phyloP scores from a whole-genome alignment of 1,140 invertebrate genomes.

The Drosophila miranda region DNA sequence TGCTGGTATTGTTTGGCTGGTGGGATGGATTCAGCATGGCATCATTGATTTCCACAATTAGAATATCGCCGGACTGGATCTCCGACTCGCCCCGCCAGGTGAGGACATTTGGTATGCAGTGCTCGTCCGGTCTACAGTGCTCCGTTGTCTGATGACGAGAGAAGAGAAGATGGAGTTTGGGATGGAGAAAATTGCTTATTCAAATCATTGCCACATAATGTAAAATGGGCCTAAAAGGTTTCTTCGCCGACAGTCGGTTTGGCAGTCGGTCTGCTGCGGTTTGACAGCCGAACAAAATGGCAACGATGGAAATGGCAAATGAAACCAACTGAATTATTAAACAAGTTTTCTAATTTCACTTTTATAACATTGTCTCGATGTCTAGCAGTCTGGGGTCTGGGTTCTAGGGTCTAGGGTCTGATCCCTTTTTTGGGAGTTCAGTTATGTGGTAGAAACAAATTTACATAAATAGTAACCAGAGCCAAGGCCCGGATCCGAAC shows the following conservation, averaged over 20 bases:
- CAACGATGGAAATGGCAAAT: conserved; percentile 15
- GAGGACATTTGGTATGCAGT: conserved; percentile 84
- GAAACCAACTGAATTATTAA: conserved; percentile 70
- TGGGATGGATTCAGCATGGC: conserved; percentile 82
- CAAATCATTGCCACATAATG: conserved; percentile 24
- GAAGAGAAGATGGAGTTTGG: background rate
- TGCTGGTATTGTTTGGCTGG: conserved; percentile 73
- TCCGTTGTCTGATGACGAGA: conserved; percentile 82
- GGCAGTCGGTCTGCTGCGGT: conserved; percentile 29
- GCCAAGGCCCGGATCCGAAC: conserved; percentile 30
- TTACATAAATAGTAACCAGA: conserved; percentile 59
- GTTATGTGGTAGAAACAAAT: conserved; percentile 42
- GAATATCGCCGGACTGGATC: conserved; percentile 87
- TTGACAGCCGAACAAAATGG: conserved; percentile 4
- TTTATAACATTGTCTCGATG: conserved; percentile 45
- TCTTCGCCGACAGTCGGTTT: conserved; percentile 4
- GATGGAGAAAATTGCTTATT: conserved; percentile 10
- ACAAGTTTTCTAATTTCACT: conserved; percentile 75
- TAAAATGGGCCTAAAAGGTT: conserved; percentile 56
- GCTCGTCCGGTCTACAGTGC: conserved; percentile 82
- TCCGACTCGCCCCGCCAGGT: conserved; percentile 86
- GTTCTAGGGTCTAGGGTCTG: background rate
- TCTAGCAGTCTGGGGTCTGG: background rate
- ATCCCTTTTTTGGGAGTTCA: conserved; percentile 23
- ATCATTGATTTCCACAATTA: conserved; percentile 87